These are phyloP conservation scores for Drosophila diplacantha DNA, from an alignment of 2,888 invertebrate species.

Conservation along the genomic window DNA sequence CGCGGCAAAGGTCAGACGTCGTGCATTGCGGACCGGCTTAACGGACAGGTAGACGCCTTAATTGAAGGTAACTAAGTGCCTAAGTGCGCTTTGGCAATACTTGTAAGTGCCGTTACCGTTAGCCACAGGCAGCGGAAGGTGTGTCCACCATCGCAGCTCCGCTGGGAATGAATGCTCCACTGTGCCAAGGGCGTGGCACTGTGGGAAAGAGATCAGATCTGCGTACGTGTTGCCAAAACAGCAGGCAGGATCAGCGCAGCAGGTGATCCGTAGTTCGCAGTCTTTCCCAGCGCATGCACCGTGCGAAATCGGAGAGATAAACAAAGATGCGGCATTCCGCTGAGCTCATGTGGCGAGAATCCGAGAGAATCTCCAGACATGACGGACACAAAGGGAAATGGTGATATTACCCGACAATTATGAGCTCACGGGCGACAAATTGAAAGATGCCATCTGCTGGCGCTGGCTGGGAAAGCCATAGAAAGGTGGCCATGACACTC, in stretches of 20 bases:
- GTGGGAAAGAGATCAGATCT: conserved; percentile 49
- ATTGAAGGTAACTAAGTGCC: conserved; percentile 42
- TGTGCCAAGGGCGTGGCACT: conserved; percentile 17
- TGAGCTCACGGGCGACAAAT: conserved; percentile 63
- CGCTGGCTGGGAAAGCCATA: conserved; percentile 35
- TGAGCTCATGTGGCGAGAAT: conserved; percentile 51
- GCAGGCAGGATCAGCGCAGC: conserved; percentile 45
- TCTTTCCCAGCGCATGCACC: conserved; percentile 50
- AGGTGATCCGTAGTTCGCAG: conserved; percentile 16
- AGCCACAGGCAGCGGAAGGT: conserved; percentile 34
- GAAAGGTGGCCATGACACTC: conserved; percentile 53
- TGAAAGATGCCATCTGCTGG: conserved; percentile 53
- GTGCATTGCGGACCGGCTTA: conserved; percentile 60
- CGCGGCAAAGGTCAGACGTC: conserved; percentile 58
- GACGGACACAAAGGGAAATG: conserved; percentile 52
- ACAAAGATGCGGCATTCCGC: conserved; percentile 47
- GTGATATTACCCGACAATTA: conserved; percentile 58
- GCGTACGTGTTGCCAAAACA: conserved; percentile 53
- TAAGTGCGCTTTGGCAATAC: conserved; percentile 67
- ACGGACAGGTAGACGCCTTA: conserved; percentile 65
- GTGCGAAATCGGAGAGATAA: conserved; percentile 56
- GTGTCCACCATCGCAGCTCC: conserved; percentile 35
- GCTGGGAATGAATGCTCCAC: conserved; percentile 51
- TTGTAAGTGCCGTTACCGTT: conserved; percentile 49
- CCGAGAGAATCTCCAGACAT: conserved; percentile 42